Evolutionary conservation across 2,797 vertebrate genomes (phyloP).

Genomic region (Gila robusta): DNA sequence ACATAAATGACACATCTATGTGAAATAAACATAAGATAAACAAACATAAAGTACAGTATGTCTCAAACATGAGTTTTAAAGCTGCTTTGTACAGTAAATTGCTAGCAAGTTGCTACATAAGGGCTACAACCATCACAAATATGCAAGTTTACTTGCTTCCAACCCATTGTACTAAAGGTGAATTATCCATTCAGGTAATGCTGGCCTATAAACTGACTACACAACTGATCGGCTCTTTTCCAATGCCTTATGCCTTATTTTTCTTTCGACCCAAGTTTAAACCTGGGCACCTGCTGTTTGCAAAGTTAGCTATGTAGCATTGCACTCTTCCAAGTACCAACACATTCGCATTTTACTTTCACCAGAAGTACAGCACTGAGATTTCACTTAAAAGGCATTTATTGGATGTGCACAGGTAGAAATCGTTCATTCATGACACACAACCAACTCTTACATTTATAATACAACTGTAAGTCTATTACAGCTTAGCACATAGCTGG

Average conservation of each 20-base stretch:
- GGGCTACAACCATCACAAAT: background rate
- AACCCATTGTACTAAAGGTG: background rate
- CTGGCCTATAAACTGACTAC: background rate
- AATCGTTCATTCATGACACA: slow-evolving; percentile 29
- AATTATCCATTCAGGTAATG: background rate
- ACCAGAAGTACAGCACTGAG: background rate
- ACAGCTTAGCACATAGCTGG: slow-evolving; percentile 32
- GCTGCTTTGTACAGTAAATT: background rate
- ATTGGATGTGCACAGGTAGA: slow-evolving; percentile 20
- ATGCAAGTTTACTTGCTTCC: background rate
- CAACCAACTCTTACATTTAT: slow-evolving; percentile 24
- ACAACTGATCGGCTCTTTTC: background rate
- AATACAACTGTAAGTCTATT: slow-evolving; percentile 46
- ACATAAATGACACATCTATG: background rate
- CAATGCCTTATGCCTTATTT: background rate
- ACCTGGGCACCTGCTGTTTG: background rate
- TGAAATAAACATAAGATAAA: background rate
- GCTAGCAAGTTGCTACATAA: background rate
- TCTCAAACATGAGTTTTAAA: background rate
- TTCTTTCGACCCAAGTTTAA: background rate
- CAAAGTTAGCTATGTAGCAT: background rate
- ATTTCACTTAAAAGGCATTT: slow-evolving; percentile 21
- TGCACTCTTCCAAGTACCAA: background rate
- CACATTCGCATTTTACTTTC: background rate
- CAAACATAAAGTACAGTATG: background rate